Conservation (phyloP, 2,113 vertebrate species). For the Chlamydotis undulata region DNA sequence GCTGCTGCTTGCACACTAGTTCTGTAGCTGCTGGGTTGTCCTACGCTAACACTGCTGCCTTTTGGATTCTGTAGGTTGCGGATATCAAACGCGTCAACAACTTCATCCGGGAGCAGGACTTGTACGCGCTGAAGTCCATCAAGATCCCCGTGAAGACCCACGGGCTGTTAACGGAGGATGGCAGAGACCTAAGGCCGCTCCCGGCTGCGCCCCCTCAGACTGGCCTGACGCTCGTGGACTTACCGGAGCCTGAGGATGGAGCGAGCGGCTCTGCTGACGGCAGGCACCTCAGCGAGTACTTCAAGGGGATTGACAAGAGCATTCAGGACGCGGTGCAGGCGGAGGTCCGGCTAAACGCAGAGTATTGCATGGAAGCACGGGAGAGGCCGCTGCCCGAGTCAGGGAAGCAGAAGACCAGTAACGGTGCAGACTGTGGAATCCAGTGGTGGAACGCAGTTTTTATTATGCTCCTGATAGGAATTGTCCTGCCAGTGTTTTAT, state of each 20-base stretch:
- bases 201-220: not conserved
- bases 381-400: not conserved
- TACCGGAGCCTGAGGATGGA: not conserved
- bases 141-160: conserved; percentile 91
- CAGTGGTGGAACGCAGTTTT: conserved; percentile 95
- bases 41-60: not conserved
- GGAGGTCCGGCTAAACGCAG: conserved; percentile 42
- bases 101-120: conserved; percentile 92
- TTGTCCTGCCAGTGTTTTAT: conserved; percentile 92
- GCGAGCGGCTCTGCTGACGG: not conserved
- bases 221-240: not conserved
- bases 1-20: rapidly evolving
- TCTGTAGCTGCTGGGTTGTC: not conserved
- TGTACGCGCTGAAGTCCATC: conserved; percentile 90
- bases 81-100: conserved; percentile 94
- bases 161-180: conserved; percentile 82
- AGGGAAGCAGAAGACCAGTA: not conserved
- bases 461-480: conserved; percentile 90
- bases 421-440: conserved; percentile 88
- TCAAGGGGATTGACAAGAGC: conserved; percentile 84
- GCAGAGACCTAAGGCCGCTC: conserved; percentile 34
- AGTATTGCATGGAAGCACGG: not conserved
- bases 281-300: conserved; percentile 77
- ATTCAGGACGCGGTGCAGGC: conserved; percentile 81
- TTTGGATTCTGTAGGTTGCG: conserved; percentile 81